These are phyloP conservation scores for Stratiomys singularior DNA, from an alignment of 2,888 invertebrate genomes.

Conservation along the genomic window DNA sequence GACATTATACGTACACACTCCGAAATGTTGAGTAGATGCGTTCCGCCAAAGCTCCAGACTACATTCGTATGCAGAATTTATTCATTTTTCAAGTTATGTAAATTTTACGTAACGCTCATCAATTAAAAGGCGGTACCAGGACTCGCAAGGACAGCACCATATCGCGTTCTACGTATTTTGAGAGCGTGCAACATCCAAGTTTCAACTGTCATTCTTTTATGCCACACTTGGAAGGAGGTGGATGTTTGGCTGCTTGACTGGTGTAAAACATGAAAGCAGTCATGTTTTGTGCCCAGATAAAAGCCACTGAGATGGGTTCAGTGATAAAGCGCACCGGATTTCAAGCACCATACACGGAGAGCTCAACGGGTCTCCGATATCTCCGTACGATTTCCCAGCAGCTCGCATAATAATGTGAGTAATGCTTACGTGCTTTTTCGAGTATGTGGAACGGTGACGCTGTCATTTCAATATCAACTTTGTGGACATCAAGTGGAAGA, in stretches of 20 bases:
- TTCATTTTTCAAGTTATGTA: constrained; percentile 37
- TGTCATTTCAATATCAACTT: not conserved
- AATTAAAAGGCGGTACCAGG: constrained; percentile 25
- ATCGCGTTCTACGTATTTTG: not conserved
- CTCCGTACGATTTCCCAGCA: too few species aligned
- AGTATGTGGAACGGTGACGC: not conserved
- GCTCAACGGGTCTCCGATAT: not conserved
- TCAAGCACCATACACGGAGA: not conserved
- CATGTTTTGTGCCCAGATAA: constrained; percentile 25
- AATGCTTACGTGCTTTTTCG: constrained; percentile 4
- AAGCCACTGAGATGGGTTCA: constrained; percentile 17
- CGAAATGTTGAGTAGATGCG: too few species aligned
- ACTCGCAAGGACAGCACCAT: not conserved
- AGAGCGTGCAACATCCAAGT: not conserved
- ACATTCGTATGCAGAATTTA: constrained; percentile 6
- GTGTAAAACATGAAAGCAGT: constrained; percentile 37
- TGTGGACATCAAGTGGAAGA: not conserved
- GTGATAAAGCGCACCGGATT: constrained; percentile 19
- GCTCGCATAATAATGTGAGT: constrained; percentile 22
- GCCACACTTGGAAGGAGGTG: not conserved
- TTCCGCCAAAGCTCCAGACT: not conserved
- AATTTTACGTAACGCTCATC: constrained; percentile 39
- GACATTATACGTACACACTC: too few species aligned
- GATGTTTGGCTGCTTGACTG: not conserved
- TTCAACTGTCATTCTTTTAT: too few species aligned